Evolutionary conservation across 92 coral and sea anemone species (phyloP).

Genomic region (Muricea muricata): DNA sequence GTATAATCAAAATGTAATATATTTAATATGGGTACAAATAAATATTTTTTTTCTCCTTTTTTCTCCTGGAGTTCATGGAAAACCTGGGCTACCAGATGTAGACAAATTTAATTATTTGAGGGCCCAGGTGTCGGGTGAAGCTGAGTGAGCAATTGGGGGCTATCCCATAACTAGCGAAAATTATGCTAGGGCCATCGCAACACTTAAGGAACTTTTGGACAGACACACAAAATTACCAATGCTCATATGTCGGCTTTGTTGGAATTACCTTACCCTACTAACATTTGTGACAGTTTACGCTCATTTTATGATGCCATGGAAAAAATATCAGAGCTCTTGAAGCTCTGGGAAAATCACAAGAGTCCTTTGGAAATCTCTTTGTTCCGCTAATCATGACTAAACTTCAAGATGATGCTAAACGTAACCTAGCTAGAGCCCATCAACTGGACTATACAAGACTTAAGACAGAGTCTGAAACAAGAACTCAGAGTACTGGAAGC

Average conservation of each 20-base stretch:
- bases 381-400: slow-evolving; percentile 50
- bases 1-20: too few species aligned
- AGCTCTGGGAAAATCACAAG: slow-evolving; percentile 48
- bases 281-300: background rate
- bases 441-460: slow-evolving; percentile 56
- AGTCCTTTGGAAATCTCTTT: slow-evolving; percentile 40
- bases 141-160: slow-evolving; percentile 1
- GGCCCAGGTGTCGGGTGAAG: background rate
- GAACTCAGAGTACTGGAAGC: slow-evolving; percentile 55
- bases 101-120: background rate
- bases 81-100: background rate
- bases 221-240: slow-evolving; percentile 12
- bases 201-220: slow-evolving; percentile 45
- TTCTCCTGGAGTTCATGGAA: background rate
- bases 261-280: background rate
- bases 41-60: too few species aligned
- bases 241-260: slow-evolving; percentile 55
- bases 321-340: slow-evolving; percentile 49
- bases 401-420: slow-evolving; percentile 51
- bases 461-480: slow-evolving; percentile 51
- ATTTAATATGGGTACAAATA: too few species aligned
- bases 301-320: slow-evolving; percentile 45
- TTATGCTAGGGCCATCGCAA: background rate
- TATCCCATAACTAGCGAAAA: background rate
- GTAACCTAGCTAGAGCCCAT: slow-evolving; percentile 51